Base-by-base conservation (phyloP, 2,888 invertebrate genomes). In the Drosophila fulvimacula region DNA sequence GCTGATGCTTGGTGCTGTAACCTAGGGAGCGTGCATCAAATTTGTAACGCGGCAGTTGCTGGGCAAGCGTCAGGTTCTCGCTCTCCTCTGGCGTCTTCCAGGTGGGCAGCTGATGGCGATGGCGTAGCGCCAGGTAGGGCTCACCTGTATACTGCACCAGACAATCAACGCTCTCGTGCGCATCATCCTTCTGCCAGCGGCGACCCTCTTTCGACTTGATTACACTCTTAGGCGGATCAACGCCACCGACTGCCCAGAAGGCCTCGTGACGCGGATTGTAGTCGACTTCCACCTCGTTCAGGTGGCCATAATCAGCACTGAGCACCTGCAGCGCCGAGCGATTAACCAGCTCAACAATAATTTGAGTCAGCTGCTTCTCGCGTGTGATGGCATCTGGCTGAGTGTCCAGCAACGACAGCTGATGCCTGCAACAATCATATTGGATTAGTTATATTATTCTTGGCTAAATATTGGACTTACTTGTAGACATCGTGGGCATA, bases 171-270 rank as follows among this genome's bases (percentile, higher is more conserved):
- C 94, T 94, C 52, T 95, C 94, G 71, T 95, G 79, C 3, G 92
- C 92, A 27, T 91, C 90, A 0, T 93, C 89, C 82, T 93, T 93
- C 6, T 92, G 84, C 92, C 93, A 93, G 34, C 82, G 69, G 10
- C 84, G 89, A 51, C 93, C 89, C 72, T 92, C 90, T 66, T 94
- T 93, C 75, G 92, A 91, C 69, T 92, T 93, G 1, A 93, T 83
- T 0, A 93, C 91, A 41, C 79, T 85, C 44, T 91, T 86, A 1
- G 95, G 93, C 0, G 95, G 94, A 69, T 94, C 91, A 77, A 96
- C 94, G 57, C 96, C 96, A 57, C 97, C 97, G 39, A 95, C 94
- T 88, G 94, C 94, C 98, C 98, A 98, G 92, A 96, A 97, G 30
- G 97, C 96, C 93, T 97, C 96, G 81, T 97, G 94, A 21, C 96